Conservation (phyloP, 2,797 vertebrate genomes). For the Characodon lateralis region DNA sequence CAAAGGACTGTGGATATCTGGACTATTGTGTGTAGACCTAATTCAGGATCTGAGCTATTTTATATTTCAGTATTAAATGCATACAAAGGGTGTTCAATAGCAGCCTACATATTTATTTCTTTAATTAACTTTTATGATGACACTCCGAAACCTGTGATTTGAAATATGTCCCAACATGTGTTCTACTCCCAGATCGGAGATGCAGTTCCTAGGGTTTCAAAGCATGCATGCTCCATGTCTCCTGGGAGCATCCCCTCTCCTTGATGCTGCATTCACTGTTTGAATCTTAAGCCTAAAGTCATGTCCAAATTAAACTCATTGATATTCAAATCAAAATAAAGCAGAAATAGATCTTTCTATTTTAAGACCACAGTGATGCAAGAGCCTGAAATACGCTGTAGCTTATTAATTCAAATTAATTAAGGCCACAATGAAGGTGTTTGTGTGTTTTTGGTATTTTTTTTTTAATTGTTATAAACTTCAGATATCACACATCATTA, state of each 20-base stretch:
- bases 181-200: conserved; percentile 13
- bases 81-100: conserved; percentile 40
- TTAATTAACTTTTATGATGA: conserved; percentile 25
- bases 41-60: conserved; percentile 20
- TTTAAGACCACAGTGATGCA: conserved; percentile 57
- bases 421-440: conserved; percentile 36
- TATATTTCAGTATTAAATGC: conserved; percentile 41
- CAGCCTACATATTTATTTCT: conserved; percentile 25
- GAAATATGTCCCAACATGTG: neutral
- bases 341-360: conserved; percentile 45
- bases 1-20: neutral
- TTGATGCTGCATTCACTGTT: conserved; percentile 29
- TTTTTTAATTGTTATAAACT: too few species aligned
- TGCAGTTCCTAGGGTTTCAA: conserved; percentile 6
- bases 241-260: conserved; percentile 11
- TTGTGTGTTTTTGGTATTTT: conserved; percentile 27
- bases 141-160: conserved; percentile 5
- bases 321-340: conserved; percentile 57
- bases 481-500: neutral
- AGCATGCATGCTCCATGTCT: neutral
- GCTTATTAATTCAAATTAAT: conserved; percentile 39
- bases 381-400: conserved; percentile 51
- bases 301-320: conserved; percentile 29
- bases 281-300: conserved; percentile 31
- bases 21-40: neutral